Percentiles rank a stretch among this genome's conserved stretches.
These are phyloP conservation scores for Lagocephalus sceleratus DNA, from an alignment of 2,797 vertebrate species.

Conservation along the genomic window DNA sequence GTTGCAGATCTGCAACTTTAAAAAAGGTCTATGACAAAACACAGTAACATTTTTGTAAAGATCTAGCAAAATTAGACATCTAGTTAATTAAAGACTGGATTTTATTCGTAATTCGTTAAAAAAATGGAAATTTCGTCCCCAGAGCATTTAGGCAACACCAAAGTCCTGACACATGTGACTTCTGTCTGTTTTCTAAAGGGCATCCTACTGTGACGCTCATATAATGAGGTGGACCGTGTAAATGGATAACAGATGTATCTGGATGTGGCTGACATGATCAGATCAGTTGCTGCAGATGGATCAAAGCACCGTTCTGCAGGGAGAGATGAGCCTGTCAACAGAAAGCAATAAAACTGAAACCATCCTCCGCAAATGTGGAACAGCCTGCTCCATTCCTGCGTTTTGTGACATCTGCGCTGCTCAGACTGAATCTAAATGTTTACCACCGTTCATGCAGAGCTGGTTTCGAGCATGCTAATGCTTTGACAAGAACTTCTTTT, in stretches of 20 bases:
- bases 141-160: constrained; percentile 29
- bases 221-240: constrained; percentile 37
- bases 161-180: constrained; percentile 38
- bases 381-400: constrained; percentile 21
- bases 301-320: constrained; percentile 23
- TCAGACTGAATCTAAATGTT: constrained; percentile 34
- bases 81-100: too few relatives aligned
- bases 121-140: constrained; percentile 34
- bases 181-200: constrained; percentile 38
- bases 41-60: not conserved
- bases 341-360: constrained; percentile 10
- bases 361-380: constrained; percentile 14
- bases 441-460: constrained; percentile 25
- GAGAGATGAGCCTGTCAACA: constrained; percentile 1
- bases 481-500: constrained; percentile 21
- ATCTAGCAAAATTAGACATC: not conserved
- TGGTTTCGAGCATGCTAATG: constrained; percentile 6
- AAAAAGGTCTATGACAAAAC: not conserved
- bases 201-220: constrained; percentile 32
- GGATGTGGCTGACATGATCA: constrained; percentile 34
- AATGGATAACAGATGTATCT: constrained; percentile 26
- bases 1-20: not conserved
- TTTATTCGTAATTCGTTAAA: constrained; percentile 19
- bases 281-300: constrained; percentile 29
- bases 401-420: constrained; percentile 15